Percentiles rank a stretch among this genome's conserved stretches.
Evolutionary conservation across 92 coral and sea anemone genomes (phyloP).

Genomic region (Umimayanthus chanpuru): DNA sequence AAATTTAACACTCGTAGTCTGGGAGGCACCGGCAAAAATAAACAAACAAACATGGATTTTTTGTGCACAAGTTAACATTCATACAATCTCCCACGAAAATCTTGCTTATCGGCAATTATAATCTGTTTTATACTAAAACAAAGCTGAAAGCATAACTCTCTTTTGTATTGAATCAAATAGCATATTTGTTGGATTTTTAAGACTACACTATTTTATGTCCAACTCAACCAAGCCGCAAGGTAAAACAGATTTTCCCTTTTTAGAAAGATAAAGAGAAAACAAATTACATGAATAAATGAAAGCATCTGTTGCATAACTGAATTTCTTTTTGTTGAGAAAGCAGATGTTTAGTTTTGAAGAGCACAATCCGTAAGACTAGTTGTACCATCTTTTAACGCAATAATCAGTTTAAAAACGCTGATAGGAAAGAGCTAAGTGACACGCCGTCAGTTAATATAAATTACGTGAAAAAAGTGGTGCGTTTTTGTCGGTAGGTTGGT

Average conservation of each 20-base stretch:
- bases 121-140: no score
- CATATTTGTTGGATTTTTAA: neutral
- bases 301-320: neutral
- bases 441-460: no score
- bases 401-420: no score
- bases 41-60: neutral
- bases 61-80: neutral
- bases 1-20: no score
- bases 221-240: neutral
- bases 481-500: no score
- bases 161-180: neutral
- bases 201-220: neutral
- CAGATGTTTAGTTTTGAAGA: no score
- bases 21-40: neutral
- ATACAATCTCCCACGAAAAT: no score
- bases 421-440: no score
- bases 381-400: no score
- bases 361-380: no score
- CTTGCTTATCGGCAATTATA: neutral
- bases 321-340: neutral
- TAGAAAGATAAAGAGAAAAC: neutral
- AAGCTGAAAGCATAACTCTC: neutral
- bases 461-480: no score
- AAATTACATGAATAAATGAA: neutral
- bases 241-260: neutral